phyloP scores from a whole-genome alignment of 2,113 vertebrate genomes.

The Thermophis baileyi region DNA sequence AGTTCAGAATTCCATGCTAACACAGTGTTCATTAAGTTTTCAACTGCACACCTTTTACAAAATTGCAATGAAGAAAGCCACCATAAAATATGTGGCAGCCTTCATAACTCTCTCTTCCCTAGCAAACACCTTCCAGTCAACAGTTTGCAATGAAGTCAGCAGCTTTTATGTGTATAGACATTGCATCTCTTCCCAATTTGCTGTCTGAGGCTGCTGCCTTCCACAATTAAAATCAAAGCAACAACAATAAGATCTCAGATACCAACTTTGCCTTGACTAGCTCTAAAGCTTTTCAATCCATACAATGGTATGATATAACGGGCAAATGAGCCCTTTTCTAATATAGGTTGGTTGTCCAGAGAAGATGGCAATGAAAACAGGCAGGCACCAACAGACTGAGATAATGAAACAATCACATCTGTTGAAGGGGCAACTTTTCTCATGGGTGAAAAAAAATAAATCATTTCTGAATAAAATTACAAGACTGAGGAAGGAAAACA shows the following conservation, averaged over 20 bases:
- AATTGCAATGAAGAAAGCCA: neutral
- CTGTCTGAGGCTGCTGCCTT: neutral
- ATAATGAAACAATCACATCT: neutral
- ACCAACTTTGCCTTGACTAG: neutral
- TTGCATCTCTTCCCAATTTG: neutral
- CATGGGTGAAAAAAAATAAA: neutral
- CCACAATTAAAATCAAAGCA: rapidly evolving
- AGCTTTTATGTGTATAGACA: neutral
- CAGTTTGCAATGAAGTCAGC: neutral
- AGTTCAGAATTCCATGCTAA: neutral
- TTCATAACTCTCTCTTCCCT: neutral
- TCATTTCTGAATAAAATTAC: neutral
- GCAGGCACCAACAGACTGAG: rapidly evolving
- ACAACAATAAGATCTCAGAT: conserved; percentile 5
- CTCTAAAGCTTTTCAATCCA: neutral
- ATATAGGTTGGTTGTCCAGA: neutral
- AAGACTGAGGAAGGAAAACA: neutral
- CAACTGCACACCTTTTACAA: neutral
- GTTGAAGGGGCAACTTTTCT: conserved; percentile 14
- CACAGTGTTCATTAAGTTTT: neutral
- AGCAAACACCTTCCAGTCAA: neutral
- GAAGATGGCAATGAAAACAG: neutral
- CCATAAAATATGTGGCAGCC: neutral
- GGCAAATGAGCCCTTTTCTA: conserved; percentile 4
- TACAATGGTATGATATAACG: neutral